These are phyloP conservation scores for Aproaerema taeniolella DNA, from an alignment of 2,888 invertebrate species.

Conservation along the genomic window DNA sequence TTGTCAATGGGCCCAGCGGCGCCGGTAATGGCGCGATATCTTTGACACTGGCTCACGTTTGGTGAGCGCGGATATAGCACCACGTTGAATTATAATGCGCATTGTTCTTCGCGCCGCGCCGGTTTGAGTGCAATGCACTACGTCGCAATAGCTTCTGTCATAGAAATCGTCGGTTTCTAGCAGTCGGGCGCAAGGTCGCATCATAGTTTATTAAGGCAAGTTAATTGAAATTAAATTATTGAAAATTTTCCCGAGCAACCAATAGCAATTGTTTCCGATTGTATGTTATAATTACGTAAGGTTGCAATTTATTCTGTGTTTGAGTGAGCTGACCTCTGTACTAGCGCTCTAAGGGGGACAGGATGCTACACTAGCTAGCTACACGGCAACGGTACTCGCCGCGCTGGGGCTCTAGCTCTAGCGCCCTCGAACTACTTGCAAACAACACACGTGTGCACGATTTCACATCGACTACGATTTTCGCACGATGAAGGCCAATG, in stretches of 20 bases:
- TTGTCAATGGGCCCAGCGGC: conserved; percentile 38
- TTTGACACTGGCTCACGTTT: conserved; percentile 54
- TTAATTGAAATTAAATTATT: background rate
- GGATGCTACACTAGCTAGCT: conserved; percentile 14
- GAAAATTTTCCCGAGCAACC: too few species aligned
- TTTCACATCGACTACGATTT: conserved; percentile 44
- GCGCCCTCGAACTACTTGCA: conserved; percentile 35
- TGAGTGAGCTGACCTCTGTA: too few species aligned
- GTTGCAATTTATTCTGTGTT: too few species aligned
- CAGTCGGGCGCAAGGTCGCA: conserved; percentile 43
- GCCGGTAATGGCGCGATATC: conserved; percentile 30
- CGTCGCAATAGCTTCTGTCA: conserved; percentile 62
- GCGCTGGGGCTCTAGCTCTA: conserved; percentile 17
- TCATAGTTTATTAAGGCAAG: conserved; percentile 20
- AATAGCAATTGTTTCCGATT: too few species aligned
- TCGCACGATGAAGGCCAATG: conserved; percentile 43
- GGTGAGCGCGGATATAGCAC: conserved; percentile 68
- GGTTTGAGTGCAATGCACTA: conserved; percentile 70
- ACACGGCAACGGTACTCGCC: conserved; percentile 21
- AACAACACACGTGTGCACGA: conserved; percentile 38
- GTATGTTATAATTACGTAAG: too few species aligned
- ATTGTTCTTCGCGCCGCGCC: conserved; percentile 59
- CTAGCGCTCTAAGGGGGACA: conserved; percentile 6
- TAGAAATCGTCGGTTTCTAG: conserved; percentile 64
- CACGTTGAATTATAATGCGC: conserved; percentile 73